A percentile compares a stretch with the other conserved stretches of the same genome.
Evolutionary conservation across 30 jellyfish, hydroid and myxozoan species (phyloP).

Genomic region (Nemopilema nomurai): DNA sequence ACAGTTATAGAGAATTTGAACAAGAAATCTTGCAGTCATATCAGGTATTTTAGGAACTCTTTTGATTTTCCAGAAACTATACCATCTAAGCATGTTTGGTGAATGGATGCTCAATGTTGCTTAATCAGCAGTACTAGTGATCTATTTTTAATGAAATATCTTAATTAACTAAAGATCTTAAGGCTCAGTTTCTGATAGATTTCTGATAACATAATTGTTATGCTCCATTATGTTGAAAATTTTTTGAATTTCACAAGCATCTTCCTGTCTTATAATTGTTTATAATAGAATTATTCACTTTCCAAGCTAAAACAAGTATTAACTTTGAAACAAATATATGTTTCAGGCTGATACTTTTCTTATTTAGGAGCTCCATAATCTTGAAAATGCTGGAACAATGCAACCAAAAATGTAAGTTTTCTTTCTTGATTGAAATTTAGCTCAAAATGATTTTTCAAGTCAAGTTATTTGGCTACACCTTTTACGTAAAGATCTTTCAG

Average conservation of each 20-base stretch:
- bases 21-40: slow-evolving; percentile 85
- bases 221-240: no score
- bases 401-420: slow-evolving; percentile 7
- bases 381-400: slow-evolving; percentile 11
- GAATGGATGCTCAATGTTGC: no score
- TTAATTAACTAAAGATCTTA: no score
- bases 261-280: no score
- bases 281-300: no score
- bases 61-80: background rate
- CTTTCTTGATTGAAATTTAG: background rate
- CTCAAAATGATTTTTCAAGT: background rate
- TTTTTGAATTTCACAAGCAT: no score
- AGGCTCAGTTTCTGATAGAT: background rate
- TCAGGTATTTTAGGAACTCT: slow-evolving; percentile 48
- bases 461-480: no score
- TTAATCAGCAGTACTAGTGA: no score
- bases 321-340: background rate
- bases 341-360: background rate
- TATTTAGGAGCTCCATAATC: background rate
- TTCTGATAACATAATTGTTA: no score
- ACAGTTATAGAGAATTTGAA: slow-evolving; percentile 96
- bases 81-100: background rate
- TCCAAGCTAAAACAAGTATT: no score
- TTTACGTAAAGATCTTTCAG: no score
- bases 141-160: no score